These are phyloP conservation scores for Bombus huntii DNA, from an alignment of 1,140 invertebrate genomes.

Conservation along the genomic window DNA sequence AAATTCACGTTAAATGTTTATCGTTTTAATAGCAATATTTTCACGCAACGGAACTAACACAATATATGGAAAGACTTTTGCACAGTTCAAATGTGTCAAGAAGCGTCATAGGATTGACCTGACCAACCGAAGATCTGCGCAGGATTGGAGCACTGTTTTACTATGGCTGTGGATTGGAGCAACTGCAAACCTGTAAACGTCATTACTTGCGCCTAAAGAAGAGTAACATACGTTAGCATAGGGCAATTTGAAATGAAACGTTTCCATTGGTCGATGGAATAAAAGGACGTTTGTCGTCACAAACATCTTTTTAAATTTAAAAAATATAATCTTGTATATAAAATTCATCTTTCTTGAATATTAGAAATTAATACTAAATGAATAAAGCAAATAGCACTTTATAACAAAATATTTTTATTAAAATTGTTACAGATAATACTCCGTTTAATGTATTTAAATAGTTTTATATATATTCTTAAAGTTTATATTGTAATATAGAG, in stretches of 20 bases:
- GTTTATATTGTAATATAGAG: neutral
- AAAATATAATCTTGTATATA: neutral
- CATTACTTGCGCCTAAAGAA: neutral
- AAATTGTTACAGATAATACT: slow-evolving; percentile 1
- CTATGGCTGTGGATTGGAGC: slow-evolving; percentile 29
- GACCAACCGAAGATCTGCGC: slow-evolving; percentile 22
- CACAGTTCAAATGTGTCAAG: slow-evolving; percentile 32
- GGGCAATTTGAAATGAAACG: slow-evolving; percentile 25
- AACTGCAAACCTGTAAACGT: slow-evolving; percentile 20
- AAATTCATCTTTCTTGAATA: neutral
- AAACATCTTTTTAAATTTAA: neutral
- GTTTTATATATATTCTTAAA: neutral
- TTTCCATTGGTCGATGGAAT: slow-evolving; percentile 23
- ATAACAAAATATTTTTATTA: slow-evolving; percentile 33
- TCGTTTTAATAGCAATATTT: neutral
- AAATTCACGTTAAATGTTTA: slow-evolving; percentile 16
- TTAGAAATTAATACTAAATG: neutral
- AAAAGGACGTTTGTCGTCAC: neutral
- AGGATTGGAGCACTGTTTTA: slow-evolving; percentile 36
- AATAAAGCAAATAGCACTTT: neutral
- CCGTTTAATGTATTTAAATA: neutral
- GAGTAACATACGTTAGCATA: slow-evolving; percentile 23
- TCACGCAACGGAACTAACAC: neutral
- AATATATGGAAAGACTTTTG: neutral
- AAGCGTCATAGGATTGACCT: slow-evolving; percentile 16